A percentile compares a stretch with the other conserved stretches of the same genome.
phyloP scores from a whole-genome alignment of 2,797 vertebrate genomes.

The Labroides dimidiatus region DNA sequence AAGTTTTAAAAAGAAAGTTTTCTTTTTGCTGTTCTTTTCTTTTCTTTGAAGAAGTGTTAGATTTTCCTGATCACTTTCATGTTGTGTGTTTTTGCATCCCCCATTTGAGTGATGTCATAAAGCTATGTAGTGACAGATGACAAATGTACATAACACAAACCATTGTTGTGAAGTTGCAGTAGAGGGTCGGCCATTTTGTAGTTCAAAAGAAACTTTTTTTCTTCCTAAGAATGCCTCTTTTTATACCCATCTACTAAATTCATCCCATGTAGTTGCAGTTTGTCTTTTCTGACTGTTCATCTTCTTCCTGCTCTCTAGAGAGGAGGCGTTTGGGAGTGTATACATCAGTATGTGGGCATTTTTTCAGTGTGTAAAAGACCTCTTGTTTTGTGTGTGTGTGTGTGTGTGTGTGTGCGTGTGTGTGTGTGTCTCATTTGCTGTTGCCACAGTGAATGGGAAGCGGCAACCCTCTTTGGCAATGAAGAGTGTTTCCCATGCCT shows the following conservation, averaged over 20 bases:
- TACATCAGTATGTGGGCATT: constrained; percentile 59
- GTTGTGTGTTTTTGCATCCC: constrained; percentile 76
- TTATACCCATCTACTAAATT: constrained; percentile 78
- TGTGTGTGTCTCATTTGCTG: constrained; percentile 72
- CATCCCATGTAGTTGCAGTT: constrained; percentile 76
- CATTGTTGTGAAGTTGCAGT: constrained; percentile 78
- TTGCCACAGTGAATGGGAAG: constrained; percentile 86
- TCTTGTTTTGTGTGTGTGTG: constrained; percentile 45
- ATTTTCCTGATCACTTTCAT: constrained; percentile 73
- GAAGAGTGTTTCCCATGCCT: constrained; percentile 93
- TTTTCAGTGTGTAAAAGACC: constrained; percentile 64
- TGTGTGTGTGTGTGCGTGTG: constrained; percentile 52
- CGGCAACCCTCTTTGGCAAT: constrained; percentile 92
- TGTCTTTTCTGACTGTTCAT: constrained; percentile 65
- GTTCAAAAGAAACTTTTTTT: constrained; percentile 75
- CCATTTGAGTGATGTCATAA: constrained; percentile 79
- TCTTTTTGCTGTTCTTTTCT: constrained; percentile 62
- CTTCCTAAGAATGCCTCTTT: constrained; percentile 72
- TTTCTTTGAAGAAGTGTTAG: constrained; percentile 64
- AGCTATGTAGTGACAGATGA: constrained; percentile 76
- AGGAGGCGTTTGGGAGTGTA: constrained; percentile 51
- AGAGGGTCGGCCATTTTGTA: constrained; percentile 66
- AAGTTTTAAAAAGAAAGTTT: constrained; percentile 56
- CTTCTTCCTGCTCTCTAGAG: constrained; percentile 47
- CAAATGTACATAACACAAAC: constrained; percentile 83